phyloP scores from a whole-genome alignment of 2,113 vertebrate species.

The Tamias sibiricus region DNA sequence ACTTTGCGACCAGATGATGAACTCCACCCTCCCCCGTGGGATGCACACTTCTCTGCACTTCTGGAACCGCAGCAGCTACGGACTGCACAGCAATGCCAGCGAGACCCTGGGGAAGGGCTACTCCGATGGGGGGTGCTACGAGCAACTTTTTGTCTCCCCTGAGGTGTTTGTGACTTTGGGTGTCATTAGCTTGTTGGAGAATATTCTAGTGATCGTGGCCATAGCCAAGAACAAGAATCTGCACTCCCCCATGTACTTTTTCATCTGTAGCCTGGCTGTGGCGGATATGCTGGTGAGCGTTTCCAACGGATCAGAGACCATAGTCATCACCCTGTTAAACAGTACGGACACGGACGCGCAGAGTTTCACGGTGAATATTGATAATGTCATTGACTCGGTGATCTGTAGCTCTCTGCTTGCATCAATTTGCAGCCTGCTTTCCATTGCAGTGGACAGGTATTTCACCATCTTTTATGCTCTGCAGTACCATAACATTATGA shows the following conservation, averaged over 20 bases:
- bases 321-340: conserved; percentile 94
- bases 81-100: conserved; percentile 72
- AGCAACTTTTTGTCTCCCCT: conserved; percentile 94
- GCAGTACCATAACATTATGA: conserved; percentile 96
- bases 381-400: conserved; percentile 97
- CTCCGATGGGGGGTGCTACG: conserved; percentile 90
- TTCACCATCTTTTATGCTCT: conserved; percentile 98
- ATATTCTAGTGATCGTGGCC: conserved; percentile 93
- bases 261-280: conserved; percentile 96
- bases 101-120: conserved; percentile 84
- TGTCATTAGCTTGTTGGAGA: conserved; percentile 95
- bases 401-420: conserved; percentile 97
- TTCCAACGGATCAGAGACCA: conserved; percentile 96
- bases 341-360: conserved; percentile 88
- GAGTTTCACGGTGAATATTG: conserved; percentile 92
- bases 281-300: conserved; percentile 97
- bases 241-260: conserved; percentile 98
- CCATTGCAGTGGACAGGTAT: conserved; percentile 96
- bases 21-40: conserved; percentile 85
- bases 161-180: conserved; percentile 96
- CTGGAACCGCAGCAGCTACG: conserved; percentile 86
- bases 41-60: conserved; percentile 84
- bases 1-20: conserved; percentile 85
- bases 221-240: conserved; percentile 97
- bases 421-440: conserved; percentile 96